Percentiles rank a stretch among this genome's conserved stretches.
phyloP scores from a whole-genome alignment of 2,888 invertebrate species.

The Sicus ferrugineus region DNA sequence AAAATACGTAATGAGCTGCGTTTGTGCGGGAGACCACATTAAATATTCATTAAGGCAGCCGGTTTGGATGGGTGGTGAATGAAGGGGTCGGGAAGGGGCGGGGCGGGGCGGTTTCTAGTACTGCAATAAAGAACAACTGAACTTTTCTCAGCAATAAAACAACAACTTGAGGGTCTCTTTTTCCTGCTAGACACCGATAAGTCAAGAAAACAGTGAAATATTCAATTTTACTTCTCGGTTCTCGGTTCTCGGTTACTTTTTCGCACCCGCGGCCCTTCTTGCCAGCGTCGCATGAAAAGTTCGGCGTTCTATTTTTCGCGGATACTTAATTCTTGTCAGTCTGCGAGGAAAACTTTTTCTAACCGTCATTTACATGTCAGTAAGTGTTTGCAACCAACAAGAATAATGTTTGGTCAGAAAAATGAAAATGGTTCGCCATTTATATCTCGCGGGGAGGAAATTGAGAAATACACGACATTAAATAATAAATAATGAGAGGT shows the following conservation, averaged over 20 bases:
- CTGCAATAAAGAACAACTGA: too few relatives aligned
- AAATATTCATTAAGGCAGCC: conserved; percentile 57
- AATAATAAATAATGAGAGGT: too few relatives aligned
- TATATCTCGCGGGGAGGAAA: too few relatives aligned
- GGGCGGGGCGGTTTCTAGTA: not conserved
- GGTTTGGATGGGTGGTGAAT: too few relatives aligned
- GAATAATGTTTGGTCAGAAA: not conserved
- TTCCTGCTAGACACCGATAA: not conserved
- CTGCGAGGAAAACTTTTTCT: conserved; percentile 45
- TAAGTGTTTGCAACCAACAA: conserved; percentile 38
- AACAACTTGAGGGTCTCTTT: too few relatives aligned
- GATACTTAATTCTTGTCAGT: conserved; percentile 51
- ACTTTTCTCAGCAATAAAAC: not conserved
- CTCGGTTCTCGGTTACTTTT: conserved; percentile 23
- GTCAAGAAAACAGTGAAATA: not conserved
- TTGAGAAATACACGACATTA: too few relatives aligned
- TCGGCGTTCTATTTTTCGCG: conserved; percentile 34
- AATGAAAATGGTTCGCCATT: too few relatives aligned
- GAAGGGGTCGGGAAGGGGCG: not conserved
- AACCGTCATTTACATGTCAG: conserved; percentile 57
- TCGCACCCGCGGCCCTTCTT: not conserved
- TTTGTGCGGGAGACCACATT: conserved; percentile 43
- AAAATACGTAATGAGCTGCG: not conserved
- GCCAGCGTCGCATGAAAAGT: not conserved
- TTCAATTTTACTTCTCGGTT: conserved; percentile 32